These are phyloP conservation scores for Chelmon rostratus DNA, from an alignment of 2,797 vertebrate species.

Conservation along the genomic window DNA sequence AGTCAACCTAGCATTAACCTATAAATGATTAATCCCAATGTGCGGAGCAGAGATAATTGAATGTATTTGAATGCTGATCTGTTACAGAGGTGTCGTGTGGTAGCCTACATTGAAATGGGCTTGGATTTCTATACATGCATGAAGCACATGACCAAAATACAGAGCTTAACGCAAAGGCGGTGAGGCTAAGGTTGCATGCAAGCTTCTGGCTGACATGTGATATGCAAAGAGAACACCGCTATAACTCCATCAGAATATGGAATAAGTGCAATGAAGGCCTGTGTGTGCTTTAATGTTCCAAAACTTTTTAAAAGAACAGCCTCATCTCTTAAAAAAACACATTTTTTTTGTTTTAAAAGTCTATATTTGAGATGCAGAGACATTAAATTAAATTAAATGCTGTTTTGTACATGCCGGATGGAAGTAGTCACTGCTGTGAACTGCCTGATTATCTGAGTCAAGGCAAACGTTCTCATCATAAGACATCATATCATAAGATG, in stretches of 20 bases:
- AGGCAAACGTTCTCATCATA: not conserved
- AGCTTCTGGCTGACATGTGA: not conserved
- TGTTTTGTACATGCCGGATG: not conserved
- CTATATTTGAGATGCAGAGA: conserved; percentile 6
- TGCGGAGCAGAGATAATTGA: conserved; percentile 69
- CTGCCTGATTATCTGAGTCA: not conserved
- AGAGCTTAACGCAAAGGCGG: conserved; percentile 3
- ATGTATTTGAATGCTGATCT: conserved; percentile 66
- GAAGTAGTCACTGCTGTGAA: not conserved
- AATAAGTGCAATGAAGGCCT: not conserved
- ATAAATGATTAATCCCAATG: conserved; percentile 76
- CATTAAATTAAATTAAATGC: not conserved
- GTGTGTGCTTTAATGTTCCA: conserved; percentile 1
- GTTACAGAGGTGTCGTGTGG: conserved; percentile 22
- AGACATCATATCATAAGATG: not conserved
- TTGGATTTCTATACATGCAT: conserved; percentile 31
- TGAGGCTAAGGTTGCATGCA: not conserved
- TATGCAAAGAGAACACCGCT: not conserved
- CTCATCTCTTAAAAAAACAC: not conserved
- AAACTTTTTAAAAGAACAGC: not conserved
- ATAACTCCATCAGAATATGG: not conserved
- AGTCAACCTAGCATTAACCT: conserved; percentile 38
- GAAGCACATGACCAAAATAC: conserved; percentile 31
- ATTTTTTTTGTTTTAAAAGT: not conserved
- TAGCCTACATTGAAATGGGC: not conserved